Base-by-base conservation (phyloP, 2,797 vertebrate species). In the Oreochromis mossambicus region DNA sequence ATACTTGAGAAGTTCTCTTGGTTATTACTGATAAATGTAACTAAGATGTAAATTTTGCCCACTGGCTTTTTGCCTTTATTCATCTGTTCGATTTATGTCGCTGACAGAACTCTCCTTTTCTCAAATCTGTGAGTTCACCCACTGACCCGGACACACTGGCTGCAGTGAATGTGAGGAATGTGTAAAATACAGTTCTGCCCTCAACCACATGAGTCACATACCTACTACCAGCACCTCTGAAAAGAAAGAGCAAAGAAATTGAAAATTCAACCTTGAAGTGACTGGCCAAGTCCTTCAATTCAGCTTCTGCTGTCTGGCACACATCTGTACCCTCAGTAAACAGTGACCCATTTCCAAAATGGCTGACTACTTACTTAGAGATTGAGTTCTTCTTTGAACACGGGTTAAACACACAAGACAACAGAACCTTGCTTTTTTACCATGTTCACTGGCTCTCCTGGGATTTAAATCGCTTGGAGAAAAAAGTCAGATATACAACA, bases 21-120 rank as follows among this genome's bases (percentile, higher is more conserved):
- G 55, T 91, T 92, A 85, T 86, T 52, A 46, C 86, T 83, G 89
- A 93, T 88, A 88, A 92, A 90, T 87, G 79, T 82, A 86, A 87
- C 77, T 86, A 36, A 36, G n/a, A 1, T 84, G 86, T 89, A 83
- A 43, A 85, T 89, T 90, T 92, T 87, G 68, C 68, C 46, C 50
- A 41, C 50, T 80, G 10, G 1, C 48, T 66, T 86, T 70, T 66
- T 77, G 84, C 77, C 63, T 73, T 50, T 68, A 86, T 79, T 58
- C 86, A 34, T 32, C 81, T 87, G 86, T 89, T 83, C 83, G 43
- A 66, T 79, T 82, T 79, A 84, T 79, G 51, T 80, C 48, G 14
- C 54, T 87, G 83, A 88, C 82, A 86, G 88, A 79, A 56, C 77
- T 80, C 78, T 86, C 81, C 85, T 78, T 82, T 83, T 83, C 76